Conservation (phyloP, 1,140 invertebrate genomes). For the Apolygus lucorum region DNA sequence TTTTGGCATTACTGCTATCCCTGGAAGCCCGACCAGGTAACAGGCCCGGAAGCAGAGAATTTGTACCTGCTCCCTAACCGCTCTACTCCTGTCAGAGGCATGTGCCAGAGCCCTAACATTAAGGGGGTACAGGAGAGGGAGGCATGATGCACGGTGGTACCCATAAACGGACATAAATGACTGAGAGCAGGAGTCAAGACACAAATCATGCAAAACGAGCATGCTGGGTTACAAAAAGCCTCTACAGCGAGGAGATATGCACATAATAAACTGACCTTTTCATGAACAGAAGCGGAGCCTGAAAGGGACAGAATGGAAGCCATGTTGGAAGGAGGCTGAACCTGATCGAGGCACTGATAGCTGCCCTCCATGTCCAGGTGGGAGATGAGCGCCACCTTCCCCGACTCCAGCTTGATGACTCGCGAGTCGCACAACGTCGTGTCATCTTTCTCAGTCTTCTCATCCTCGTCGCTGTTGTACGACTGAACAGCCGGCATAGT, state of each 20-base stretch:
- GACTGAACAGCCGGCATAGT: conserved; percentile 59
- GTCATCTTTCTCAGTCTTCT: conserved; percentile 27
- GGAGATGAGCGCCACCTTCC: conserved; percentile 53
- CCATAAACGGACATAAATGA: too few species aligned
- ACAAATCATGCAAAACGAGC: background rate
- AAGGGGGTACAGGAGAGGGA: too few species aligned
- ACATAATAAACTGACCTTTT: background rate
- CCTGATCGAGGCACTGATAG: conserved; percentile 36
- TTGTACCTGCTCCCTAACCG: too few species aligned
- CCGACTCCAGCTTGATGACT: conserved; percentile 63
- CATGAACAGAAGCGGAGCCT: background rate
- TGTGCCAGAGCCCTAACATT: too few species aligned
- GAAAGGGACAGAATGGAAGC: conserved; percentile 39
- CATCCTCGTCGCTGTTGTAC: conserved; percentile 49
- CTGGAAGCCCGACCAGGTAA: too few species aligned
- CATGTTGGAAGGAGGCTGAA: conserved; percentile 38
- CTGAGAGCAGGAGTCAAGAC: too few species aligned
- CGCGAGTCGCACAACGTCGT: conserved; percentile 51
- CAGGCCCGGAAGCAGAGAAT: too few species aligned
- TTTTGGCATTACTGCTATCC: too few species aligned
- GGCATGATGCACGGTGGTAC: too few species aligned
- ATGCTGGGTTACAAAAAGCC: too few species aligned
- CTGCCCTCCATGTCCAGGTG: conserved; percentile 54
- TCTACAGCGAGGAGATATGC: too few species aligned
- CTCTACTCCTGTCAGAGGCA: too few species aligned